Evolutionary conservation across 2,888 invertebrate species (phyloP).

Genomic region (Escarpia spicata): DNA sequence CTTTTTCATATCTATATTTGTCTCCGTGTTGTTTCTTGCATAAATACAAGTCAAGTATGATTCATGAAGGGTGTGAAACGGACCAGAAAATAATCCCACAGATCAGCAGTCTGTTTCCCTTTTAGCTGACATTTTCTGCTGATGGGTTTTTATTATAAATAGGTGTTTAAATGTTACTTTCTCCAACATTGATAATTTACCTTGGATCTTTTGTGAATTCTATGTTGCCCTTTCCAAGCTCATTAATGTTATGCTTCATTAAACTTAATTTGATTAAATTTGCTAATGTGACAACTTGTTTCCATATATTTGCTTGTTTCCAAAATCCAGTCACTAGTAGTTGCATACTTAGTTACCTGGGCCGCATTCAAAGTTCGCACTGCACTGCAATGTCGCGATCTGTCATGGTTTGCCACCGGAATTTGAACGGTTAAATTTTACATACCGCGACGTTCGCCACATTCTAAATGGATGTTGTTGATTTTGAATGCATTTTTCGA

Average conservation of each 20-base stretch:
- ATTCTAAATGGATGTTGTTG: too few species aligned
- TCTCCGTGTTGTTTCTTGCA: too few species aligned
- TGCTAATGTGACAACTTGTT: background rate
- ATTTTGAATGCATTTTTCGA: too few species aligned
- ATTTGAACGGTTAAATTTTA: too few species aligned
- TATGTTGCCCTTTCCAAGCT: background rate
- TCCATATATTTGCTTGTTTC: background rate
- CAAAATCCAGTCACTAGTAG: background rate
- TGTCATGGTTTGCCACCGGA: too few species aligned
- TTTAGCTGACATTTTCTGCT: background rate
- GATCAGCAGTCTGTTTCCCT: background rate
- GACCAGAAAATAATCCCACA: background rate
- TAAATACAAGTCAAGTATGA: background rate
- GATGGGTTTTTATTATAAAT: background rate
- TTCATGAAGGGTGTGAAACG: background rate
- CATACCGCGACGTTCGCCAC: too few species aligned
- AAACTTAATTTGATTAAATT: background rate
- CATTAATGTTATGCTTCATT: background rate
- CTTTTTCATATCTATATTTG: too few species aligned
- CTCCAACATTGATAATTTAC: background rate
- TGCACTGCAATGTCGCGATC: too few species aligned
- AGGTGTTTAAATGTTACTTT: background rate
- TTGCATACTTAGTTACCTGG: too few species aligned
- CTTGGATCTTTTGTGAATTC: background rate
- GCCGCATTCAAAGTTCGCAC: too few species aligned